phyloP scores from a whole-genome alignment of 37 sponge, comb jelly and placozoan species.

The Cladorhizidae sp. region DNA sequence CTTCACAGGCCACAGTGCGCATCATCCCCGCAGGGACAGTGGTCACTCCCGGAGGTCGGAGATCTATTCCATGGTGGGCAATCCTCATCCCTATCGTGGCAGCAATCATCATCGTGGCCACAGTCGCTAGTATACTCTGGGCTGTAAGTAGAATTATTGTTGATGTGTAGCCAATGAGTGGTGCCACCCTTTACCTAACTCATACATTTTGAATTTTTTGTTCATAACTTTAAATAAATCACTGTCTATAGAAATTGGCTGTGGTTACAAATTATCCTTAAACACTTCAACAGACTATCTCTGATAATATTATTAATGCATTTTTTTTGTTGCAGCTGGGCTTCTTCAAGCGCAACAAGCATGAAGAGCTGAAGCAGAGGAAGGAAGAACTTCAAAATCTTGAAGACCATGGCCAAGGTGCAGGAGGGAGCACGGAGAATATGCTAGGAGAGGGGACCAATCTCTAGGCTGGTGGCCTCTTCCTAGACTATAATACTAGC shows the following conservation, averaged over 20 bases:
- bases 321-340: conserved; percentile 9
- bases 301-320: background rate
- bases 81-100: conserved; percentile 28
- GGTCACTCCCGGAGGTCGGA: background rate
- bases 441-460: no score
- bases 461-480: no score
- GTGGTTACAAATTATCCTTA: no score
- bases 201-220: no score
- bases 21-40: conserved; percentile 10
- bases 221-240: no score
- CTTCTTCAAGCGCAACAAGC: conserved; percentile 41
- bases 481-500: no score
- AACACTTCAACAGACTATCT: no score
- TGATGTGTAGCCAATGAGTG: no score
- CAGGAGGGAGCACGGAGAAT: no score
- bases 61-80: conserved; percentile 33
- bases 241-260: no score
- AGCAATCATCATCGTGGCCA: conserved; percentile 24
- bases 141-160: no score
- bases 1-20: conserved; percentile 21
- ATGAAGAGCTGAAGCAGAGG: conserved; percentile 40
- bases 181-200: no score
- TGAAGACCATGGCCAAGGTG: background rate
- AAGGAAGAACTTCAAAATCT: conserved; percentile 31
- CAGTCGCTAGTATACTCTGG: conserved; percentile 18